Evolutionary conservation across 2,888 invertebrate species (phyloP).

Genomic region (Ormyrus labotus): DNA sequence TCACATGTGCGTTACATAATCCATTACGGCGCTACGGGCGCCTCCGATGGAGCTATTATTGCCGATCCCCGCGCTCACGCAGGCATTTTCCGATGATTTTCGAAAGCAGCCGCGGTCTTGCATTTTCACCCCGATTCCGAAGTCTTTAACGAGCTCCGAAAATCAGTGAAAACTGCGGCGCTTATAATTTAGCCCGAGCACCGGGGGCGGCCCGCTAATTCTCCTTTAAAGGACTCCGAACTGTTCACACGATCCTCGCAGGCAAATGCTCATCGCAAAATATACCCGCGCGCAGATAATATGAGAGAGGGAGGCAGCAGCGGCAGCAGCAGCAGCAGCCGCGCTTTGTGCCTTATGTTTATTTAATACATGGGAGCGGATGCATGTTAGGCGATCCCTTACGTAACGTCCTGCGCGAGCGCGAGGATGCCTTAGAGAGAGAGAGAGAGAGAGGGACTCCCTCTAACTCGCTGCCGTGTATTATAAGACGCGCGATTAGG

Average conservation of each 20-base stretch:
- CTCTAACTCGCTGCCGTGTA: too few species aligned
- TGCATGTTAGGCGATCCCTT: conserved; percentile 55
- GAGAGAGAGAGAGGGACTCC: background rate
- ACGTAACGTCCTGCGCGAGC: conserved; percentile 54
- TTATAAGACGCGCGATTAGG: conserved; percentile 43
- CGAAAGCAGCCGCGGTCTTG: too few species aligned
- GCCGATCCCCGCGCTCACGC: background rate
- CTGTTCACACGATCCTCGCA: conserved; percentile 60
- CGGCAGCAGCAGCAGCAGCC: background rate
- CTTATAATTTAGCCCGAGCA: too few species aligned
- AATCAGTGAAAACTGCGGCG: too few species aligned
- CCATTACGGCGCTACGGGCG: conserved; percentile 17
- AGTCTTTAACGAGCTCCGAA: too few species aligned
- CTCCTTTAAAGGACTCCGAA: conserved; percentile 58
- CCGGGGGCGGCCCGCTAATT: conserved; percentile 30
- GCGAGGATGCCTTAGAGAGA: conserved; percentile 25
- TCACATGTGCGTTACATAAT: conserved; percentile 42
- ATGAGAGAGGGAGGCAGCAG: conserved; percentile 7
- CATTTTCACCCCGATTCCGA: too few species aligned
- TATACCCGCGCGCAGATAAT: background rate
- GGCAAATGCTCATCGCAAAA: background rate
- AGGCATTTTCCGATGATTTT: too few species aligned
- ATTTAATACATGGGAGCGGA: conserved; percentile 58
- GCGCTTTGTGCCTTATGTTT: conserved; percentile 54
- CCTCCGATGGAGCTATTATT: conserved; percentile 18